Percentiles rank a stretch among this genome's conserved stretches.
Evolutionary conservation across 2,797 vertebrate species (phyloP).

Genomic region (Chaunax sp.): DNA sequence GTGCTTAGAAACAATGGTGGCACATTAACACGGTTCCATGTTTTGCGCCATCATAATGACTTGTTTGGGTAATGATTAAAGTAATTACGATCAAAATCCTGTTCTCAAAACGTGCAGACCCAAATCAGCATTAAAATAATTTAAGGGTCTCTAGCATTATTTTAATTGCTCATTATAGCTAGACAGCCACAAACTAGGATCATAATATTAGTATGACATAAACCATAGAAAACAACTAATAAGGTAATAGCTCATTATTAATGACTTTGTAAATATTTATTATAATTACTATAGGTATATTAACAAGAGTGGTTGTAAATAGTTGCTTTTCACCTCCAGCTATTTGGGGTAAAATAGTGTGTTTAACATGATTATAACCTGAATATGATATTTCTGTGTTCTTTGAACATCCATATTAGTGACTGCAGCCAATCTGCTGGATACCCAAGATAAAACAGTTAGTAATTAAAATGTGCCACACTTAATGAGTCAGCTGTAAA

Average conservation of each 20-base stretch:
- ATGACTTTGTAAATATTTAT: not conserved
- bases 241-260: not conserved
- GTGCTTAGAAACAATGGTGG: not conserved
- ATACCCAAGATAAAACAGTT: not conserved
- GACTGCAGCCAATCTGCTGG: not conserved
- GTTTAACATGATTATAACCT: not conserved
- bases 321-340: not conserved
- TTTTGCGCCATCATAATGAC: not conserved
- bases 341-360: rapidly evolving
- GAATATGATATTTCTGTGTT: conserved; percentile 1
- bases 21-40: not conserved
- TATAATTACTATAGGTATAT: too few species aligned
- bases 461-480: not conserved
- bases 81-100: not conserved
- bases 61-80: not conserved
- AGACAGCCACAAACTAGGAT: not conserved
- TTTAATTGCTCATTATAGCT: not conserved
- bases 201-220: not conserved
- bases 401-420: not conserved
- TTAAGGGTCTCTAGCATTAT: not conserved
- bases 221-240: not conserved
- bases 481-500: too few species aligned
- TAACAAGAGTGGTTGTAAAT: not conserved
- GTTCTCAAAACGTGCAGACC: not conserved
- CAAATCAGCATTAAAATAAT: not conserved